phyloP scores from a whole-genome alignment of 1,140 invertebrate genomes.

The Magallana gigas region DNA sequence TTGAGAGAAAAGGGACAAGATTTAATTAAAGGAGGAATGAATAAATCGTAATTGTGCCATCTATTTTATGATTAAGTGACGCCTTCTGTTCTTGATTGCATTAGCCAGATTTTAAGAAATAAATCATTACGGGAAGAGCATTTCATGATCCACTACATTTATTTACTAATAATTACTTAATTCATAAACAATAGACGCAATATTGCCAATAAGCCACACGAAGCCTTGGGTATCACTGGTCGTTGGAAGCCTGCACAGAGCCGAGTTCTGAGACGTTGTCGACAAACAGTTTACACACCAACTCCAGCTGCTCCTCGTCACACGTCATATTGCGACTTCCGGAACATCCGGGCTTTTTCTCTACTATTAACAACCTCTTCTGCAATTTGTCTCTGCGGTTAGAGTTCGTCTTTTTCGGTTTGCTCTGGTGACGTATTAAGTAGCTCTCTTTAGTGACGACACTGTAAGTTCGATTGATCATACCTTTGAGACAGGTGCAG shows the following conservation, averaged over 20 bases:
- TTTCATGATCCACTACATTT: too few relatives aligned
- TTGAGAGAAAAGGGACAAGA: too few relatives aligned
- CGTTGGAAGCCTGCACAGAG: background rate
- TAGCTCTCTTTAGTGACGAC: constrained; percentile 56
- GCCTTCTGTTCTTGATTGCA: too few relatives aligned
- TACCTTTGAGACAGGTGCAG: constrained; percentile 53
- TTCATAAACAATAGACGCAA: too few relatives aligned
- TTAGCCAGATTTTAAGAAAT: too few relatives aligned
- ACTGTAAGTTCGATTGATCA: constrained; percentile 55
- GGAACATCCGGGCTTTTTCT: background rate
- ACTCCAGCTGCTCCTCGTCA: constrained; percentile 9
- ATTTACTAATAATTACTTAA: too few relatives aligned
- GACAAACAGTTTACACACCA: constrained; percentile 31
- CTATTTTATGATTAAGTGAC: too few relatives aligned
- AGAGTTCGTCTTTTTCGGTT: background rate
- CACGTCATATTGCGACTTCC: constrained; percentile 11
- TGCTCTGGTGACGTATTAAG: constrained; percentile 54
- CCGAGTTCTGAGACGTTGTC: constrained; percentile 15
- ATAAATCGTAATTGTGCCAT: too few relatives aligned
- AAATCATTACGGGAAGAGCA: too few relatives aligned
- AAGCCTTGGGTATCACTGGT: background rate
- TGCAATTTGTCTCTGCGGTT: background rate
- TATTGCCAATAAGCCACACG: background rate
- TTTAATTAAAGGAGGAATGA: too few relatives aligned
- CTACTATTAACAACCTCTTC: constrained; percentile 19